These are phyloP conservation scores for human DNA, from an alignment of 2,113 vertebrate species.

Conservation along the genomic window DNA sequence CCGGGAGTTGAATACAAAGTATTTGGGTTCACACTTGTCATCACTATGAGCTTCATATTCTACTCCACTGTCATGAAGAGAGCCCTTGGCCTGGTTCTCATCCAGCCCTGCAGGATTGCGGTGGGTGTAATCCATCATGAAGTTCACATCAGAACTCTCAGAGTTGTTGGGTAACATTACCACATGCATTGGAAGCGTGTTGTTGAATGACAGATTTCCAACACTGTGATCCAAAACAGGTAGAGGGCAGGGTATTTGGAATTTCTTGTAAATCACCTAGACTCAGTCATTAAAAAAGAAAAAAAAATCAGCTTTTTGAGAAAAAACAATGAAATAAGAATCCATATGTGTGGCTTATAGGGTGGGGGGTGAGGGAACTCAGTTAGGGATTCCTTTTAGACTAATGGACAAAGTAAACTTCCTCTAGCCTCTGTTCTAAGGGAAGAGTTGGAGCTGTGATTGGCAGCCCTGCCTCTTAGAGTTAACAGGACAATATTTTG, in stretches of 20 bases:
- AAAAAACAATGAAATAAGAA: conserved; percentile 31
- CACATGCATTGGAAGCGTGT: conserved; percentile 81
- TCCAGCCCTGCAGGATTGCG: conserved; percentile 78
- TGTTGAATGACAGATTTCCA: conserved; percentile 88
- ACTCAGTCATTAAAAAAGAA: conserved; percentile 28
- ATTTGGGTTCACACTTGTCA: conserved; percentile 94
- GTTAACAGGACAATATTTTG: background rate
- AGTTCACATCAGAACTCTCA: conserved; percentile 78
- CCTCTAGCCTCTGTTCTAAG: background rate
- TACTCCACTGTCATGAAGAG: conserved; percentile 78
- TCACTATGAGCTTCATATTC: conserved; percentile 85
- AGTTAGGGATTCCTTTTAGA: background rate
- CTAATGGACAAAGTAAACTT: background rate
- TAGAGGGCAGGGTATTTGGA: conserved; percentile 94
- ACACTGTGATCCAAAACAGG: conserved; percentile 83
- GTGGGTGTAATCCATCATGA: conserved; percentile 89
- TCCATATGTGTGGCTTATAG: background rate
- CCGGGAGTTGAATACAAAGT: conserved; percentile 97
- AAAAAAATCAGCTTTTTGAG: background rate
- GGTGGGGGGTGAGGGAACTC: background rate
- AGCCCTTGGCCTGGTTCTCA: conserved; percentile 71
- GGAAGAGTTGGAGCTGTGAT: background rate
- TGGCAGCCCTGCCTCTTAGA: background rate
- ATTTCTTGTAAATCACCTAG: conserved; percentile 98
- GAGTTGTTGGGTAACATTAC: conserved; percentile 84